These are phyloP conservation scores for Aptenodytes forsteri DNA, from an alignment of 2,113 vertebrate genomes.

Conservation along the genomic window DNA sequence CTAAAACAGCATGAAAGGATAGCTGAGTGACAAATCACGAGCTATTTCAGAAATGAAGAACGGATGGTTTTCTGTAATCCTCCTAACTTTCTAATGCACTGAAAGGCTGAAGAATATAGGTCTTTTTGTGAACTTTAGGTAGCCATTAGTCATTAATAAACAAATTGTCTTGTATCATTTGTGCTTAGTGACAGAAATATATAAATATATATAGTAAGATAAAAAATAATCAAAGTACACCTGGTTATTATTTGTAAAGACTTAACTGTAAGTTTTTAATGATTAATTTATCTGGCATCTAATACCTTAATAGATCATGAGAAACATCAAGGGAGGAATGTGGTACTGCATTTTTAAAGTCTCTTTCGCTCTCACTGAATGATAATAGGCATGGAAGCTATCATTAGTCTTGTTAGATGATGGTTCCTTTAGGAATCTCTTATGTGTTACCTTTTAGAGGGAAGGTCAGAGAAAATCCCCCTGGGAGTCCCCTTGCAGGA, in stretches of 20 bases:
- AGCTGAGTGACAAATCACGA: conserved; percentile 25
- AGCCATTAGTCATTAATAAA: conserved; percentile 42
- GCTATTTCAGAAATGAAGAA: conserved; percentile 27
- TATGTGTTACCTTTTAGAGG: conserved; percentile 82
- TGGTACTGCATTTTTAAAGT: conserved; percentile 82
- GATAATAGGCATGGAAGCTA: conserved; percentile 84
- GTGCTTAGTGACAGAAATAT: conserved; percentile 64
- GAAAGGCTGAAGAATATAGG: conserved; percentile 3
- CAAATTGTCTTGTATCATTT: conserved; percentile 52
- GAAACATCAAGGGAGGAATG: conserved; percentile 88
- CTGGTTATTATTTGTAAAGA: conserved; percentile 87
- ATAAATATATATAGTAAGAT: conserved; percentile 76
- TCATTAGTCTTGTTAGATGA: conserved; percentile 88
- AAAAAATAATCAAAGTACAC: conserved; percentile 80
- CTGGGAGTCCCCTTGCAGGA: conserved; percentile 78
- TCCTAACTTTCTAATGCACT: conserved; percentile 16
- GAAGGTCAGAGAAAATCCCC: conserved; percentile 79
- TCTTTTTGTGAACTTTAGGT: conserved; percentile 37
- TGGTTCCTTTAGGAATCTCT: conserved; percentile 85
- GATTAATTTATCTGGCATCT: conserved; percentile 85
- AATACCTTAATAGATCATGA: conserved; percentile 85
- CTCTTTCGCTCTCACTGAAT: conserved; percentile 79
- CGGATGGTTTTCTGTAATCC: conserved; percentile 7
- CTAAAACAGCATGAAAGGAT: conserved; percentile 35
- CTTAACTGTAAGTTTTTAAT: conserved; percentile 86